Evolutionary conservation across 2,888 invertebrate species (phyloP), one percentile per base, ranked within the genome.

Genomic region (Drosophila greeni): DNA sequence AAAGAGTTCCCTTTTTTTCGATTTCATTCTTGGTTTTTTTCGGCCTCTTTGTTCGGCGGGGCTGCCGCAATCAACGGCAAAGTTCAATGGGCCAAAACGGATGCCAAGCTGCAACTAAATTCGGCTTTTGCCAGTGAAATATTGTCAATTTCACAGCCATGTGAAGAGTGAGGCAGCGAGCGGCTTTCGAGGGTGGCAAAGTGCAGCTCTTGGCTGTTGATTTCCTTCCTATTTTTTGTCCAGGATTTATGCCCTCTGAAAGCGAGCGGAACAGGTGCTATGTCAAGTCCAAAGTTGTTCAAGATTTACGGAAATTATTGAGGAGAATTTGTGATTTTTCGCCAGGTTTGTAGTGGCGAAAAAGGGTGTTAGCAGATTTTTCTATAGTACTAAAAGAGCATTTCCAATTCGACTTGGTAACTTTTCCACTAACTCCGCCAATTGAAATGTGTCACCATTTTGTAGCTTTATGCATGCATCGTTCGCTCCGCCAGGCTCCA

Each of bases 41-140:
- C 51, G 7, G 49, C 14, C 45, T 47, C 29, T 47, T 47, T 31
- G 45, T 33, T 14, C 20, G 45, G 20, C 31, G 51, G 51, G 67
- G 48, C 55, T 33, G 66, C 75, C 76, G 75, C 85, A 76, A 79
- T 82, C 80, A 74, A 80, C 77, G 66, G 60, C 81, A 74, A 71
- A 71, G 83, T 84, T 84, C 83, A 84, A 80, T 79, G 82, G 78
- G 72, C 64, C 64, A 71, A 74, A 80, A 68, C 66, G 74, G 48
- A 60, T 73, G 68, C 66, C 65, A 70, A 67, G 69, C 69, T 84
- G 75, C 81, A 84, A 79, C 83, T 80, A 84, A 80, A 79, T 82
- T 74, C 76, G 77, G 59, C 74, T 82, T 75, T 82, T 66, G 53
- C 49, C 61, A 61, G 72, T 82, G 72, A 79, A 83, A 79, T 80